Evolutionary conservation across 2,888 invertebrate genomes (phyloP).

Genomic region (Chrysolina haemoptera): DNA sequence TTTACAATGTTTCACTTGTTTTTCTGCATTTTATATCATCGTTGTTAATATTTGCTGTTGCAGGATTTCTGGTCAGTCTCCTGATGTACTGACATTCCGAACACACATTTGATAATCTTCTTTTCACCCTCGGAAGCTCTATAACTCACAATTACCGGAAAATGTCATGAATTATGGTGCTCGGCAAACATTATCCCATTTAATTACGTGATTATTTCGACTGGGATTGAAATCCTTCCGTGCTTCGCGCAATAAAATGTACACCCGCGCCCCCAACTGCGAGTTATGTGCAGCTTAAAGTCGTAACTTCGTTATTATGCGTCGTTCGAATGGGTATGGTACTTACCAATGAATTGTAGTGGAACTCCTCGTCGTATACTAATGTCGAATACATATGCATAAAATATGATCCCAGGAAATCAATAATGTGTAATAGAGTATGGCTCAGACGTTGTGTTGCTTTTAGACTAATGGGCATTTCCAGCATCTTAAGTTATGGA

Average conservation of each 20-base stretch:
- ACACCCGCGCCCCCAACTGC: slow-evolving; percentile 19
- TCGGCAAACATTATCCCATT: slow-evolving; percentile 41
- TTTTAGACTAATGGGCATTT: no score
- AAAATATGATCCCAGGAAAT: neutral
- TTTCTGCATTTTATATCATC: neutral
- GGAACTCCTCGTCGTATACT: neutral
- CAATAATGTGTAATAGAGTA: neutral
- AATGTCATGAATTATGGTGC: slow-evolving; percentile 37
- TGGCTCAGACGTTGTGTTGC: no score
- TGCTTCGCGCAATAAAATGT: slow-evolving; percentile 35
- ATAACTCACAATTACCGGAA: slow-evolving; percentile 43
- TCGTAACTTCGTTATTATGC: slow-evolving; percentile 40
- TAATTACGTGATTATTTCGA: slow-evolving; percentile 54
- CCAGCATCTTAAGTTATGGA: no score
- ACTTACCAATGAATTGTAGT: slow-evolving; percentile 9
- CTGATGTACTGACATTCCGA: neutral
- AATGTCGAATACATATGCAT: neutral
- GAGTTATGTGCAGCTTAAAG: slow-evolving; percentile 31
- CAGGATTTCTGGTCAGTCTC: neutral
- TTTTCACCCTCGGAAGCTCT: slow-evolving; percentile 44
- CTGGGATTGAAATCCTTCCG: slow-evolving; percentile 51
- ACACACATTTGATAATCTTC: slow-evolving; percentile 45
- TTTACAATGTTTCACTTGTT: neutral
- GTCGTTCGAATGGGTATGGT: slow-evolving; percentile 15
- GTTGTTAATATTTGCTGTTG: neutral